These are phyloP conservation scores for Sylvilagus bachmani DNA, from an alignment of 2,113 vertebrate genomes.

Conservation along the genomic window DNA sequence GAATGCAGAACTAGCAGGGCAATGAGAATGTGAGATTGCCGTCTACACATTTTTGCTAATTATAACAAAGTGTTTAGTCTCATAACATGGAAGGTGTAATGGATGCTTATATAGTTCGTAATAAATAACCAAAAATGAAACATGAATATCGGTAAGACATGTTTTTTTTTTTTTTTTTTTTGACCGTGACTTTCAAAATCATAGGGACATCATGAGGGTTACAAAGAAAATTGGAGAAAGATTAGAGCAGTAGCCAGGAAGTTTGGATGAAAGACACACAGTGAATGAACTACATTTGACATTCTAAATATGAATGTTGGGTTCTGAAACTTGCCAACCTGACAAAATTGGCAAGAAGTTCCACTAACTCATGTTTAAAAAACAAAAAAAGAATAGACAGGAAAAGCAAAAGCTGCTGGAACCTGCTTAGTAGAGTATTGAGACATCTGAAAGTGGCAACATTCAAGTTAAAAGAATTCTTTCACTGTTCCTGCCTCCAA, in stretches of 20 bases:
- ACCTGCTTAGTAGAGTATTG: background rate
- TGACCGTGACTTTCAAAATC: background rate
- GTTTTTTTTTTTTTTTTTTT: background rate
- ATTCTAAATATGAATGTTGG: background rate
- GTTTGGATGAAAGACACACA: background rate
- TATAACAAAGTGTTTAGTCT: constrained; percentile 49
- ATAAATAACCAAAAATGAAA: background rate
- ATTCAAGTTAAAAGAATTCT: background rate
- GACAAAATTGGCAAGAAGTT: background rate
- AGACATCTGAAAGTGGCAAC: constrained; percentile 22
- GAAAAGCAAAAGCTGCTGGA: constrained; percentile 15
- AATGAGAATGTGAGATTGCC: constrained; percentile 59
- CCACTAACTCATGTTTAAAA: background rate
- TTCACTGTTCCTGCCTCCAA: background rate
- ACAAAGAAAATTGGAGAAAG: background rate
- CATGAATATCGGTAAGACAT: constrained; percentile 12
- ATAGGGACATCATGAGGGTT: background rate
- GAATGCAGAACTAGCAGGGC: constrained; percentile 67
- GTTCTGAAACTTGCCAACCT: background rate
- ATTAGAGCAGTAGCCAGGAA: background rate
- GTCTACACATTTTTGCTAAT: constrained; percentile 68
- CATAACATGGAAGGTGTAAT: background rate
- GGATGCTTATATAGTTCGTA: background rate
- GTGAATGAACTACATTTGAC: background rate
- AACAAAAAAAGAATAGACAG: background rate